Percentiles rank a stretch among this genome's conserved stretches.
phyloP scores from a whole-genome alignment of 2,888 invertebrate species.

The Mallateleia sp. region DNA sequence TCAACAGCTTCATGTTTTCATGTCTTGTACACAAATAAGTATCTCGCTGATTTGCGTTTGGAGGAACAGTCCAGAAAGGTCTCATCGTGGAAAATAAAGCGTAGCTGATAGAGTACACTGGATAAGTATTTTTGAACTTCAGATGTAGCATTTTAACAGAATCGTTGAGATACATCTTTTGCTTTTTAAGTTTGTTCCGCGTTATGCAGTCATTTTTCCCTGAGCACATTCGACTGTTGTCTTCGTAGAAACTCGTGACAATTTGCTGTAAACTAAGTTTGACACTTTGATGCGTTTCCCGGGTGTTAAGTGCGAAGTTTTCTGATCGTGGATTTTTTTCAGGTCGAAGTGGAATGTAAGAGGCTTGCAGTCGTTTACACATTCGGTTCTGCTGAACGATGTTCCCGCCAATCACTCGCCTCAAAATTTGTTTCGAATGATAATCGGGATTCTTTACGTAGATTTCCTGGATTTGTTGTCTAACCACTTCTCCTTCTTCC shows the following conservation, averaged over 20 bases:
- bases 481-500: constrained; percentile 33
- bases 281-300: constrained; percentile 1
- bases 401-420: constrained; percentile 18
- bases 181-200: constrained; percentile 33
- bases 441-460: constrained; percentile 13
- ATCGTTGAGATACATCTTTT: constrained; percentile 48
- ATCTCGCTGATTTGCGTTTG: constrained; percentile 36
- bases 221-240: constrained; percentile 61
- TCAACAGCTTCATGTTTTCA: constrained; percentile 38
- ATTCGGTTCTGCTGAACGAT: constrained; percentile 39
- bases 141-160: constrained; percentile 27
- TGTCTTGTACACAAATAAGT: constrained; percentile 66
- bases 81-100: constrained; percentile 36
- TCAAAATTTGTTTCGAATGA: constrained; percentile 22
- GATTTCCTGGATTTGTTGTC: constrained; percentile 29
- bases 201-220: constrained; percentile 56
- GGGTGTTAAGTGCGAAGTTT: not conserved
- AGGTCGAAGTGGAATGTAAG: constrained; percentile 30
- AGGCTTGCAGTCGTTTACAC: not conserved
- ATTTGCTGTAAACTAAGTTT: constrained; percentile 25
- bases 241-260: constrained; percentile 43
- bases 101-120: constrained; percentile 24
- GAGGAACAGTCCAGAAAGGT: constrained; percentile 58
- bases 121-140: constrained; percentile 30
- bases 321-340: constrained; percentile 26